Base-by-base conservation (phyloP, 2,113 vertebrate genomes). In the Paramisgurnus dabryanus region DNA sequence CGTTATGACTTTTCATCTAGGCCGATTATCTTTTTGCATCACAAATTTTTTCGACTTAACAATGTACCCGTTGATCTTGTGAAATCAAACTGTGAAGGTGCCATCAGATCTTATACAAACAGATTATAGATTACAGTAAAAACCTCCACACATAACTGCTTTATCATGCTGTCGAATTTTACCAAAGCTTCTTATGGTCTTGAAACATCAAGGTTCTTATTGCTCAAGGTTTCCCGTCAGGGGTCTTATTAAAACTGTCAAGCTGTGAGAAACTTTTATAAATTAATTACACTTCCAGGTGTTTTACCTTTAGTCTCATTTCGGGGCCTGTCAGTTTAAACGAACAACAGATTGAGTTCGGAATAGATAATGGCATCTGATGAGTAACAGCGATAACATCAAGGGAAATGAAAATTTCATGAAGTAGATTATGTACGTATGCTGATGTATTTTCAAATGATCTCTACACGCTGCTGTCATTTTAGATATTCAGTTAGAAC, bases 361-460 rank as follows among this genome's bases (percentile, higher is more conserved):
- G 43, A 49, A 43, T 49, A 58, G 22, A 13, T 13, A 2, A 15
- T 47, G 18, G 47, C 57, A 17, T 63, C 40, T 75, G 72, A 73
- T 9, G 55, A 75, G n/a, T 18, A 58, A 58, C 71, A 61, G n/a
- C 0, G 4, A 34, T 34, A 73, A 22, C 22, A 75, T 64, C 58
- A 34, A 64, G 72, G 43, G 43, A 64, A 63, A 75, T 64, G 0
- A 49, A 47, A 75, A 9, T 75, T 75, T 75, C 43, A 75, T 75
- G 22, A 64, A 75, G 58, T 39, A 58, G 22, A 76, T 64, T 76
- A 49, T 22, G 8, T 41, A 34, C n/a, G 55, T 60, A 43, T 22
- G 22, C 11, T 11, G 13, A 43, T 75, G 18, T 75, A 75, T 60
- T 64, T 76, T 76, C 43, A 47, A 45, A 64, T 75, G 0, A 49